Evolutionary conservation across 2,797 vertebrate species (phyloP), one percentile per base, ranked within the genome.

Genomic region (Acridotheres tristis): DNA sequence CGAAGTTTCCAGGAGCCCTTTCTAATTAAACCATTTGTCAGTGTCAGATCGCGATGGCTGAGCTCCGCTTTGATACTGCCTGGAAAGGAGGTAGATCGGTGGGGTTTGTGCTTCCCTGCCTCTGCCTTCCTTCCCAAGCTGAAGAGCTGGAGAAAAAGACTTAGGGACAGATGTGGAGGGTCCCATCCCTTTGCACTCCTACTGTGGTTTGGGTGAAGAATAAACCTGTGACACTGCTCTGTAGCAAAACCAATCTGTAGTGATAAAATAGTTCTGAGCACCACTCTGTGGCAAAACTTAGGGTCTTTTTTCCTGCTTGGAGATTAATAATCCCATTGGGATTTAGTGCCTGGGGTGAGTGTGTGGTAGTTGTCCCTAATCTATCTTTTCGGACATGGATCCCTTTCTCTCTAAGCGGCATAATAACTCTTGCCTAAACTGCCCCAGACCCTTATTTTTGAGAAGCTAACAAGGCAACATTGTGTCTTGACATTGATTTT

Each of bases 21-120:
- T 94, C 87, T 95, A 95, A 93, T 97, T 86, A 93, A 89, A 77
- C 62, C 81, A 32, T 93, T 96, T 92, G 93, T 96, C 95, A 93
- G 88, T 76, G 92, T 90, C 90, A 59, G 89, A 57, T 91, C 38
- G 59, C 11, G 45, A 68, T 83, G 82, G 80, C 75, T 62, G 77
- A 87, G 71, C 82, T 62, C 68, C 0, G n/a, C 42, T 84, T 69
- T 90, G 62, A 62, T 58, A 29, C 45, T 51, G 84, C 75, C 76
- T 58, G 72, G 63, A 53, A 69, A 89, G 40, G 75, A 87, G 75
- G 85, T 65, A 89, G 68, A 67, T 59, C 8, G 0, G 22, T 84
- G 57, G 18, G 55, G 5, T 16, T 74, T 65, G 85, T 63, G 18
- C 82, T 69, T 74, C 38, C 42, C 36, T 58, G 42, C 81, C 10